Conservation (phyloP, 2,113 vertebrate genomes). For the Pogona vitticeps region DNA sequence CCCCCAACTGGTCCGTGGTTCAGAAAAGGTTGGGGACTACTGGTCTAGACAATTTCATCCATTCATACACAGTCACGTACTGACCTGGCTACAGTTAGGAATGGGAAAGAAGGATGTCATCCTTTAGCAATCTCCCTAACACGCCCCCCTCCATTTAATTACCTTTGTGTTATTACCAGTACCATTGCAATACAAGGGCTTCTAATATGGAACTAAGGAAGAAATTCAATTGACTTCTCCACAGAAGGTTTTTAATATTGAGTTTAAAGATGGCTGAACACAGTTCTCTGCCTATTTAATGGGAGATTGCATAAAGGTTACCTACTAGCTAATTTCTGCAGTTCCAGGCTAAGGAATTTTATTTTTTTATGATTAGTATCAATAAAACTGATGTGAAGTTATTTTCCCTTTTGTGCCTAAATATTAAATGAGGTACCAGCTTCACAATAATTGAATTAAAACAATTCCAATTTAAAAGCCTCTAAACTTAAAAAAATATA, state of each 20-base stretch:
- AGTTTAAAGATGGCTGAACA: background rate
- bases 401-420: background rate
- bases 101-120: background rate
- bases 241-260: background rate
- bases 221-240: background rate
- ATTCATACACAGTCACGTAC: too few relatives aligned
- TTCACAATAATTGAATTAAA: slow-evolving; percentile 18
- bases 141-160: background rate
- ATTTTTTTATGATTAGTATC: background rate
- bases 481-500: fast-evolving
- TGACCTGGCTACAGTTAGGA: too few relatives aligned
- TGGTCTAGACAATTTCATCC: too few relatives aligned
- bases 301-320: background rate
- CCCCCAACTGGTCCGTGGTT: too few relatives aligned
- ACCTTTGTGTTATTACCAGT: background rate
- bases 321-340: background rate
- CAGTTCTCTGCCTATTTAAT: background rate
- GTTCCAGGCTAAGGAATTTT: background rate
- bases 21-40: too few relatives aligned
- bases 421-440: fast-evolving
- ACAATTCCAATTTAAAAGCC: background rate
- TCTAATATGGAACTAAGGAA: background rate
- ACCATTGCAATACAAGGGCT: background rate
- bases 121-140: background rate
- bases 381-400: background rate